These are phyloP conservation scores for Pelochelys cantorii DNA, from an alignment of 2,797 vertebrate species.

Conservation along the genomic window DNA sequence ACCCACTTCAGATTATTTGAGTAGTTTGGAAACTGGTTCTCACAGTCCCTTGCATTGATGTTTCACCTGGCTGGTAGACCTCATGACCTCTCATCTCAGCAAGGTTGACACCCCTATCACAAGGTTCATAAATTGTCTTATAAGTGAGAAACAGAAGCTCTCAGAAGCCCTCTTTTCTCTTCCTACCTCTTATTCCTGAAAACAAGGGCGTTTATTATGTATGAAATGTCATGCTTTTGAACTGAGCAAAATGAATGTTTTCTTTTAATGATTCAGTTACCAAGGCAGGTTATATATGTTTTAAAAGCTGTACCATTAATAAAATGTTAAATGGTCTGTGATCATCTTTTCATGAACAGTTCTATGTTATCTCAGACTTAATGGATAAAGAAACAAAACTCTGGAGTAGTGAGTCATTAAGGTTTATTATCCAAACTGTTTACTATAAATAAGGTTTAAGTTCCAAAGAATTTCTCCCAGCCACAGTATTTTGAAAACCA, in stretches of 20 bases:
- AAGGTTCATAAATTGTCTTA: not conserved
- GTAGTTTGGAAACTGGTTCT: fast-evolving
- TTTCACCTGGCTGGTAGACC: not conserved
- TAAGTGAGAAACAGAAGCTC: not conserved
- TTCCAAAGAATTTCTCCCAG: constrained; percentile 42
- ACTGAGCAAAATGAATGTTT: not conserved
- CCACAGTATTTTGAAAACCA: not conserved
- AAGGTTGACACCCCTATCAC: not conserved
- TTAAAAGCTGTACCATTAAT: not conserved
- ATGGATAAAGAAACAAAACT: not conserved
- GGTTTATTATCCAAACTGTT: constrained; percentile 44
- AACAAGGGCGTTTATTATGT: fast-evolving
- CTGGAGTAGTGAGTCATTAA: constrained; percentile 17
- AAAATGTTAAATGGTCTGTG: not conserved
- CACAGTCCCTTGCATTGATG: not conserved
- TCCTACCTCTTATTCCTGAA: not conserved
- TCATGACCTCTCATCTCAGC: not conserved
- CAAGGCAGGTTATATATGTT: not conserved
- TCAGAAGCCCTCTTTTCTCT: not conserved
- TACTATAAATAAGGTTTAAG: constrained; percentile 59
- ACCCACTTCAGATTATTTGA: too few relatives aligned
- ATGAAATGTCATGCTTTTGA: not conserved
- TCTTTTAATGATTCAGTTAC: not conserved
- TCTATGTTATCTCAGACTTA: not conserved
- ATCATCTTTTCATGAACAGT: not conserved